These are phyloP conservation scores for Poecilia velifera DNA, from an alignment of 2,797 vertebrate species.

Conservation along the genomic window DNA sequence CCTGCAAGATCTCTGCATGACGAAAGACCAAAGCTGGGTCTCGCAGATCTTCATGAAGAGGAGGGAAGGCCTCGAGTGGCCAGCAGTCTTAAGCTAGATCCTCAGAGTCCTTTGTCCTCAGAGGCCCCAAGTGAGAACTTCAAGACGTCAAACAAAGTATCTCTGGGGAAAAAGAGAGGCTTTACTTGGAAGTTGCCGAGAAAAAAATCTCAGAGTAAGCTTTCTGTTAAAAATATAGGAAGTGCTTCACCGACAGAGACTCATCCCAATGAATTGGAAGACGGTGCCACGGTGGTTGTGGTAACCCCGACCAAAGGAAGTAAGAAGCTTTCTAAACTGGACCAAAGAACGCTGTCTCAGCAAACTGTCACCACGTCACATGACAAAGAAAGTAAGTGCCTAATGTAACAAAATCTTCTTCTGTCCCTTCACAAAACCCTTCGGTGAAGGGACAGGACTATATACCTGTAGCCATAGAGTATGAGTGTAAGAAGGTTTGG, in stretches of 20 bases:
- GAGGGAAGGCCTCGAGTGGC: constrained; percentile 15
- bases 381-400: constrained; percentile 67
- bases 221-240: not conserved
- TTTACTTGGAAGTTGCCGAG: not conserved
- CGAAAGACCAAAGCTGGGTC: constrained; percentile 10
- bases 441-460: not conserved
- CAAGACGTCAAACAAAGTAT: not conserved
- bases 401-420: not conserved
- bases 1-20: constrained; percentile 43
- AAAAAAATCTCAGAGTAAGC: constrained; percentile 28
- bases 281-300: constrained; percentile 27
- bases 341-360: constrained; percentile 32
- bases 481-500: not conserved
- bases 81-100: constrained; percentile 50
- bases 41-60: constrained; percentile 8
- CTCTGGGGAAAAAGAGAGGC: constrained; percentile 20
- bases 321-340: constrained; percentile 28
- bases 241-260: constrained; percentile 12
- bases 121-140: constrained; percentile 21
- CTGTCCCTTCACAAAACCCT: not conserved
- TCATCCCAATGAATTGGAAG: constrained; percentile 28
- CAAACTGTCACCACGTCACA: constrained; percentile 31
- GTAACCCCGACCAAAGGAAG: constrained; percentile 25
- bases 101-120: constrained; percentile 1
- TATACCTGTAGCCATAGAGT: not conserved